phyloP scores from a whole-genome alignment of 1,140 invertebrate species.

The Potamilus streckersoni region DNA sequence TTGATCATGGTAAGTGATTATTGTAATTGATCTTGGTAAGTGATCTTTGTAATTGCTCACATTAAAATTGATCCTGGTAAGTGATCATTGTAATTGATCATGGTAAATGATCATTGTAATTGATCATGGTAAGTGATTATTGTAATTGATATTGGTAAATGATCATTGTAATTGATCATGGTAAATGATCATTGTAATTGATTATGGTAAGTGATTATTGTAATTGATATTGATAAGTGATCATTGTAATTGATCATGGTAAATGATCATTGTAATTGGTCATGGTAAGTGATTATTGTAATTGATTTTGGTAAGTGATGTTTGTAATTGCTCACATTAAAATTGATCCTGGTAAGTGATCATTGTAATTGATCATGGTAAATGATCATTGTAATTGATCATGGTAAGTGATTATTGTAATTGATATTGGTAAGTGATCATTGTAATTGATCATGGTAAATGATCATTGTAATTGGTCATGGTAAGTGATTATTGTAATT shows the following conservation, averaged over 20 bases:
- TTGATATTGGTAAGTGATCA: not conserved
- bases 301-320: not conserved
- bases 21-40: not conserved
- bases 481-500: not conserved
- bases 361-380: not conserved
- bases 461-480: not conserved
- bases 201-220: not conserved
- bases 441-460: not conserved
- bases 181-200: not conserved
- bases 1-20: not conserved
- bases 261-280: not conserved
- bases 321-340: not conserved
- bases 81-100: not conserved
- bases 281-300: slow-evolving; percentile 1
- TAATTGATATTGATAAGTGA: not conserved
- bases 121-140: not conserved
- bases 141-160: not conserved
- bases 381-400: not conserved
- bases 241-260: not conserved
- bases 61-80: slow-evolving; percentile 2
- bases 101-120: not conserved
- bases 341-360: slow-evolving; percentile 5
- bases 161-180: not conserved
- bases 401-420: not conserved
- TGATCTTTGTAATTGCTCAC: not conserved